A percentile compares a stretch with the other conserved stretches of the same genome.
Conservation (phyloP, 2,888 invertebrate species). For the Netelia fuscicornis region DNA sequence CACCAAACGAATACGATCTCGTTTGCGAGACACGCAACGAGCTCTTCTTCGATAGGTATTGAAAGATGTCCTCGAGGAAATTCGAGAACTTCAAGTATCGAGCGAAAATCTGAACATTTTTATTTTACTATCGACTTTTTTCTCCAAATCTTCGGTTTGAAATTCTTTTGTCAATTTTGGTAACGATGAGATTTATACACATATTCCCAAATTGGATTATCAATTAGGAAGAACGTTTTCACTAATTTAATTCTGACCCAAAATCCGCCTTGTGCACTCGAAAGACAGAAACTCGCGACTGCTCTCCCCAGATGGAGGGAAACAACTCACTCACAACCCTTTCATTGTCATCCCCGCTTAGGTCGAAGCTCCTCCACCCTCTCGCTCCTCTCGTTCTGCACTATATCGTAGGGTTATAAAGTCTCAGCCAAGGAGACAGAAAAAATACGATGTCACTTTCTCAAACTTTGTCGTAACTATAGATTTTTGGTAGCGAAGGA, state of each 20-base stretch:
- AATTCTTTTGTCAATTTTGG: neutral
- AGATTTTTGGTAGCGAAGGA: slow-evolving; percentile 15
- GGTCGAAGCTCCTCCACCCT: neutral
- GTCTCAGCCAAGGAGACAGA: slow-evolving; percentile 47
- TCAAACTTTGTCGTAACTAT: slow-evolving; percentile 38
- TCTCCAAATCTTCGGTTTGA: neutral
- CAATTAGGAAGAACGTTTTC: no score
- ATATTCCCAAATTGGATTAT: no score
- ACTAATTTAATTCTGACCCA: no score
- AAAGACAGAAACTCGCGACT: slow-evolving; percentile 27
- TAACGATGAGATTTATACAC: no score
- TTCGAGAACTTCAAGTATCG: neutral
- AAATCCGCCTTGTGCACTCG: neutral
- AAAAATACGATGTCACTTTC: slow-evolving; percentile 37
- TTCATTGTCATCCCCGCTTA: slow-evolving; percentile 4
- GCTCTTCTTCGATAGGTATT: neutral
- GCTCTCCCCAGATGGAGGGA: slow-evolving; percentile 6
- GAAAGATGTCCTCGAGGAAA: neutral
- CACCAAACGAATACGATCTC: slow-evolving; percentile 33
- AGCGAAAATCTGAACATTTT: neutral
- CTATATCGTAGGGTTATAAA: slow-evolving; percentile 14
- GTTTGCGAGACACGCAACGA: slow-evolving; percentile 49
- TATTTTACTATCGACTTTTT: neutral
- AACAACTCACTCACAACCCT: slow-evolving; percentile 24
- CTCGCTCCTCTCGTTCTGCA: slow-evolving; percentile 14